A percentile compares a stretch with the other conserved stretches of the same genome.
Evolutionary conservation across 2,888 invertebrate genomes (phyloP).

Genomic region (Ethmia dodecea): DNA sequence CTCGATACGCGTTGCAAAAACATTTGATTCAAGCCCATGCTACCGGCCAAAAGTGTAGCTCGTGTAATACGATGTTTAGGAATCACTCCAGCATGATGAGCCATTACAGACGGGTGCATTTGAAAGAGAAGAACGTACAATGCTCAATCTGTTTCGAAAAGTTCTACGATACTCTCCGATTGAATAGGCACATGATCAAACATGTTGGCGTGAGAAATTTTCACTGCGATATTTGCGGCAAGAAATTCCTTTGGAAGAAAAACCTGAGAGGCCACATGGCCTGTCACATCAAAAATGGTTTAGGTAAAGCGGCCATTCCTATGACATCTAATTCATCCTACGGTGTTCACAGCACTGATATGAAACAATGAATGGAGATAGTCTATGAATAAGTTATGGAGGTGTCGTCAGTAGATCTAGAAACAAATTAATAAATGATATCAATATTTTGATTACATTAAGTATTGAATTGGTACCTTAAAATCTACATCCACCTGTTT

Average conservation of each 20-base stretch:
- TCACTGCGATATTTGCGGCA: constrained; percentile 76
- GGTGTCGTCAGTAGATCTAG: too few relatives aligned
- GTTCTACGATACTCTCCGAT: constrained; percentile 46
- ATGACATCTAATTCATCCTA: too few relatives aligned
- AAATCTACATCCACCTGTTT: too few relatives aligned
- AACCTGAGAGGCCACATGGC: constrained; percentile 75
- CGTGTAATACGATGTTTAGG: constrained; percentile 47
- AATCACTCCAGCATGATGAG: constrained; percentile 51
- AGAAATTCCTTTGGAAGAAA: constrained; percentile 76
- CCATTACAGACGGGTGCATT: constrained; percentile 48
- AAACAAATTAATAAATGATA: too few relatives aligned
- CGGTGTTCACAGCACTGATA: too few relatives aligned
- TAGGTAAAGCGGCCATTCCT: too few relatives aligned
- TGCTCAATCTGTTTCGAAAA: constrained; percentile 46
- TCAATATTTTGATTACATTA: too few relatives aligned
- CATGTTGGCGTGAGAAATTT: constrained; percentile 70
- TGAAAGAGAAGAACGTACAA: constrained; percentile 55
- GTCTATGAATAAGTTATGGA: too few relatives aligned
- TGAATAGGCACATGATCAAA: constrained; percentile 63
- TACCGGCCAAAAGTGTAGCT: constrained; percentile 46
- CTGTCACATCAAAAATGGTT: constrained; percentile 37
- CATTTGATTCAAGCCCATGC: constrained; percentile 44
- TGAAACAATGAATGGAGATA: too few relatives aligned
- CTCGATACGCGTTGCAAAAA: constrained; percentile 44
- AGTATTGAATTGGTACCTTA: too few relatives aligned